Evolutionary conservation across 2,888 invertebrate species (phyloP).

Genomic region (Drosophila conformis): DNA sequence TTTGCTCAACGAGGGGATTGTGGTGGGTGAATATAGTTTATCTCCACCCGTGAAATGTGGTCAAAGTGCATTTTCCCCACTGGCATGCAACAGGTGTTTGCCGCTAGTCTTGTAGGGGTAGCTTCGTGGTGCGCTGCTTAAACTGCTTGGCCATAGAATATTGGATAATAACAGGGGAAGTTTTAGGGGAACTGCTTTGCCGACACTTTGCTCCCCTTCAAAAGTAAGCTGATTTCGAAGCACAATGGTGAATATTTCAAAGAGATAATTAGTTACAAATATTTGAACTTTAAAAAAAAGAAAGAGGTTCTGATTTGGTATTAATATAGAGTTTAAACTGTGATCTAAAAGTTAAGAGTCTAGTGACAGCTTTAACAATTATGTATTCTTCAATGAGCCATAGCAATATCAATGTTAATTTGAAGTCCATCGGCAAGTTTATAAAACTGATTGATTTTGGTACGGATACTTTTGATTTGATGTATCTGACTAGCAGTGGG

Average conservation of each 20-base stretch:
- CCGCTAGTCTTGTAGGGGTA: slow-evolving; percentile 26
- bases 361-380: not conserved
- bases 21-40: not conserved
- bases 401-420: not conserved
- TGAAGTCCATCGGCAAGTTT: not conserved
- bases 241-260: not conserved
- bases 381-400: too few relatives aligned
- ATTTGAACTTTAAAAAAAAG: not conserved
- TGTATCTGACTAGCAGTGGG: not conserved
- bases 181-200: slow-evolving; percentile 15
- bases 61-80: slow-evolving; percentile 16
- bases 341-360: not conserved
- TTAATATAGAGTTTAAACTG: not conserved
- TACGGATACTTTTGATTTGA: not conserved
- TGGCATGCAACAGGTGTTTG: slow-evolving; percentile 62
- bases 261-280: not conserved
- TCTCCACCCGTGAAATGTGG: not conserved
- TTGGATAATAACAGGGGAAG: slow-evolving; percentile 6
- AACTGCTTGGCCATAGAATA: not conserved
- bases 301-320: not conserved
- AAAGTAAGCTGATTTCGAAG: not conserved
- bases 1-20: slow-evolving; percentile 3
- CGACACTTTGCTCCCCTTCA: not conserved
- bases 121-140: not conserved
- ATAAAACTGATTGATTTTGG: not conserved